Base-by-base conservation (phyloP, 2,888 invertebrate genomes). In the Agonopterix heracliana region DNA sequence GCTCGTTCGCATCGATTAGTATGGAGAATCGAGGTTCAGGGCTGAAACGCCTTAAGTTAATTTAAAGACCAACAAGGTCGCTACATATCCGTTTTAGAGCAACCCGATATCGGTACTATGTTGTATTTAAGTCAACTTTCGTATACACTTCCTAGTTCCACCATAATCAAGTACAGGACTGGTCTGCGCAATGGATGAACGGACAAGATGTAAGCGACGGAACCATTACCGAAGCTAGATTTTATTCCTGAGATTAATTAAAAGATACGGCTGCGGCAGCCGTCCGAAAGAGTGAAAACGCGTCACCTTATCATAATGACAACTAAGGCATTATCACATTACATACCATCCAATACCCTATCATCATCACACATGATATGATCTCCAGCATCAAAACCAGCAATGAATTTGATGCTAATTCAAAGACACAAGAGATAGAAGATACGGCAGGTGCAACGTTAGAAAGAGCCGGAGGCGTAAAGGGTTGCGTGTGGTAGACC, bases 211-310 rank as follows among this genome's bases (percentile, higher is more conserved):
- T 71, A 69, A 71, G 66, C 68, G 71, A 75, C 71, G 69, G 69
- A 75, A 78, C 76, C 68, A 78, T 78, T 79, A 80, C 71, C 57
- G 71, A 68, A 66, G 67, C 64, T 70, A 79, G 74, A 84, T 83
- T 80, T 78, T 81, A 79, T 78, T 79, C 75, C 75, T 68, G 51
- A 83, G 85, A 86, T 87, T 84, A 87, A 87, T 86, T 87, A 86
- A 85, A 87, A 81, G 86, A 87, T 87, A 86, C 63, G 68, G 64
- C 62, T 60, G 68, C 66, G 68, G 66, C 63, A 55, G 65, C 63
- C 64, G 68, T 68, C 61, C 62, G 55, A 64, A 73, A 78, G 73
- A 83, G 81, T 80, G 81, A 84, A 84, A 85, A 81, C 74, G 71
- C 63, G 71, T 66, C 71, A 68, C 71, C 71, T 71, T 65, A 66